Conservation (phyloP, 1,140 invertebrate species). For the Lepidurus packardi region DNA sequence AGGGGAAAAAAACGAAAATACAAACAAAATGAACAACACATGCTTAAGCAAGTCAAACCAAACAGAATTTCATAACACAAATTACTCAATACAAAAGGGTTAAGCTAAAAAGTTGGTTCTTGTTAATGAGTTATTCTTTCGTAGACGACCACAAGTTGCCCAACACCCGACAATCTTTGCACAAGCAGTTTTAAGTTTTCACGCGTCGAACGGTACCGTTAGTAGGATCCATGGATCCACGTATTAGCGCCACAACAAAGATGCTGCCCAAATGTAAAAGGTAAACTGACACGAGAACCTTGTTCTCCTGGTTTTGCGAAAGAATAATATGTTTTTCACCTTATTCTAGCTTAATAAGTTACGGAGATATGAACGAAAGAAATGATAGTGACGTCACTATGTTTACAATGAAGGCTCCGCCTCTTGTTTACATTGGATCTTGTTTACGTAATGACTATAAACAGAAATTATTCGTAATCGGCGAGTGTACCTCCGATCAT, state of each 20-base stretch:
- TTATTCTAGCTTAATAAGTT: not conserved
- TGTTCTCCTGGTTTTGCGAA: not conserved
- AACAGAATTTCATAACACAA: not conserved
- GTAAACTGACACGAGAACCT: not conserved
- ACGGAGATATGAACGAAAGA: too few species aligned
- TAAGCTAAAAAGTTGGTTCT: not conserved
- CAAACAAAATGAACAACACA: constrained; percentile 26
- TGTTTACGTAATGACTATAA: too few species aligned
- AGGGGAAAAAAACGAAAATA: constrained; percentile 35
- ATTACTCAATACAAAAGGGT: constrained; percentile 23
- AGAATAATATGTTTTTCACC: not conserved
- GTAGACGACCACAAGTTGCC: not conserved
- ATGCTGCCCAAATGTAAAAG: not conserved
- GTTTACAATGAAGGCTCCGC: too few species aligned
- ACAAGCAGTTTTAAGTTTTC: not conserved
- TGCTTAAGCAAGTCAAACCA: constrained; percentile 18
- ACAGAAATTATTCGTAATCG: too few species aligned
- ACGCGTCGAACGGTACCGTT: not conserved
- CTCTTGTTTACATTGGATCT: too few species aligned
- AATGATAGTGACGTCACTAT: too few species aligned
- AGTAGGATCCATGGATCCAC: not conserved
- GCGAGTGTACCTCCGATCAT: too few species aligned
- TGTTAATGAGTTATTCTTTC: not conserved
- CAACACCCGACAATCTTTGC: not conserved
- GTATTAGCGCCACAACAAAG: not conserved